Evolutionary conservation across 2,888 invertebrate species (phyloP).

Genomic region (Apocheima hispidaria): DNA sequence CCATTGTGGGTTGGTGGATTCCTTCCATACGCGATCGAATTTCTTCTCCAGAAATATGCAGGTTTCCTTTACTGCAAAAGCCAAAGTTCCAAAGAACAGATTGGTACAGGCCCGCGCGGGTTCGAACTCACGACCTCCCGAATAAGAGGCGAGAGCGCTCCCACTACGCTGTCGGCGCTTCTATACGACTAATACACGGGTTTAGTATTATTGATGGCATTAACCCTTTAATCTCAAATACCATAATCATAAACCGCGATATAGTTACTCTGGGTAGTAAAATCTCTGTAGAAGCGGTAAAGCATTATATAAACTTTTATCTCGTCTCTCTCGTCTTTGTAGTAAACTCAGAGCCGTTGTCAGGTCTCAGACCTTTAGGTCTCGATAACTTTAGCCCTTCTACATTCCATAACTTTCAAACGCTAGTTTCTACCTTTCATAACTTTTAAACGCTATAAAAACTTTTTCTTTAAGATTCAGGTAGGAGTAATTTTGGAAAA

Average conservation of each 20-base stretch:
- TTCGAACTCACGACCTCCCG: no score
- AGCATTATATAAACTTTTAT: constrained; percentile 16
- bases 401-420: constrained; percentile 9
- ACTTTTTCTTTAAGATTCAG: background rate
- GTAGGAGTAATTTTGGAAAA: background rate
- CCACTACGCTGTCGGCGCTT: no score
- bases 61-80: no score
- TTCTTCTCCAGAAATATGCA: no score
- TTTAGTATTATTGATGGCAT: no score
- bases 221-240: constrained; percentile 3
- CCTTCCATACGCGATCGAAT: no score
- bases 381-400: constrained; percentile 2
- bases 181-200: no score
- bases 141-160: no score
- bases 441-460: background rate
- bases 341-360: background rate
- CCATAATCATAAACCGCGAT: constrained; percentile 13
- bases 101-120: no score
- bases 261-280: constrained; percentile 5
- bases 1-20: no score
- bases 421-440: constrained; percentile 1
- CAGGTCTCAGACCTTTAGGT: background rate
- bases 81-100: no score
- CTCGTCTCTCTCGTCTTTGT: background rate
- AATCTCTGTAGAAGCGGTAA: constrained; percentile 15